A percentile compares a stretch with the other conserved stretches of the same genome.
Evolutionary conservation across 2,888 invertebrate genomes (phyloP).

Genomic region (Lithophane socia): DNA sequence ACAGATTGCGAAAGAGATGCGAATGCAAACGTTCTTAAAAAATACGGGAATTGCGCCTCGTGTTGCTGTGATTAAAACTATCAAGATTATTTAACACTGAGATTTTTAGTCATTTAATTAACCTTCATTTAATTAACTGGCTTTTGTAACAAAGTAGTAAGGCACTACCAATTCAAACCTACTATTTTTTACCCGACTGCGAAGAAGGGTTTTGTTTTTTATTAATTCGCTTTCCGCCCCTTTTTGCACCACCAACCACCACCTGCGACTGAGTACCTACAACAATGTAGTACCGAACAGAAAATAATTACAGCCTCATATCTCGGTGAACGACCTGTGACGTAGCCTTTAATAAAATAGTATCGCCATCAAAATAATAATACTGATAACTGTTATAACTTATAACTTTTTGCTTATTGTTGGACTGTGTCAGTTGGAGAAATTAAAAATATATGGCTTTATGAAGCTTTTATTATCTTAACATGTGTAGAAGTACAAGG

Average conservation of each 20-base stretch:
- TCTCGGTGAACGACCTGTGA: conserved; percentile 62
- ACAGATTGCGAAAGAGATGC: too few relatives aligned
- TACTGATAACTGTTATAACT: conserved; percentile 18
- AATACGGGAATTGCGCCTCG: too few relatives aligned
- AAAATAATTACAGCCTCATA: conserved; percentile 54
- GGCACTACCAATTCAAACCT: background rate
- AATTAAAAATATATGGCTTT: background rate
- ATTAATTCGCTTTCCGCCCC: background rate
- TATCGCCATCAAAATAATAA: conserved; percentile 33
- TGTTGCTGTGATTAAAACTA: too few relatives aligned
- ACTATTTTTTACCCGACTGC: background rate
- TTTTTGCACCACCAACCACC: conserved; percentile 24
- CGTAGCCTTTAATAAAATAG: conserved; percentile 48
- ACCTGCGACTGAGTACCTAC: conserved; percentile 39
- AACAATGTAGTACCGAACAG: conserved; percentile 48
- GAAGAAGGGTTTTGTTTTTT: background rate
- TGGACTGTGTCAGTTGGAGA: background rate
- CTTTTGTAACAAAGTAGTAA: background rate
- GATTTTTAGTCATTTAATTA: background rate
- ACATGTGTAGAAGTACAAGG: background rate
- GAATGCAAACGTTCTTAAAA: too few relatives aligned
- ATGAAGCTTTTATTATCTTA: background rate
- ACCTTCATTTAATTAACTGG: background rate
- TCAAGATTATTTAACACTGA: too few relatives aligned
- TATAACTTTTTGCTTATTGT: conserved; percentile 28